phyloP scores from a whole-genome alignment of 2,797 vertebrate genomes.

The Helicolenus hilgendorfi region DNA sequence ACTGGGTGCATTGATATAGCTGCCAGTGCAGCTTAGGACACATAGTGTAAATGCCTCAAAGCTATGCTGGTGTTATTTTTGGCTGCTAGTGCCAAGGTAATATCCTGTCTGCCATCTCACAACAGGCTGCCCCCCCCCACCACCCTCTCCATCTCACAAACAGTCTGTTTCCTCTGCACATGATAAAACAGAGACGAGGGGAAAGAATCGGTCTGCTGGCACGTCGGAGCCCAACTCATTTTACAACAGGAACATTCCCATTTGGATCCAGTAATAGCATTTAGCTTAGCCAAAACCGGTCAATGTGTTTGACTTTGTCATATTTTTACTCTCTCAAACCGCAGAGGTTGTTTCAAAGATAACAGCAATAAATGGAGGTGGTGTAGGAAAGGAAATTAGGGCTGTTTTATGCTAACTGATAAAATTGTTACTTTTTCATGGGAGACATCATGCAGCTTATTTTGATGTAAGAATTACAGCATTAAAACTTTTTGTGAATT shows the following conservation, averaged over 20 bases:
- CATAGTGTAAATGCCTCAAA: slow-evolving; percentile 52
- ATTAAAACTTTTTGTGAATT: background rate
- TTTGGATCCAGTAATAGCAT: slow-evolving; percentile 27
- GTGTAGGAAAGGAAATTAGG: background rate
- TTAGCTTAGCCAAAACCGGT: background rate
- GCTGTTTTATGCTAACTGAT: background rate
- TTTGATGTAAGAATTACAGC: background rate
- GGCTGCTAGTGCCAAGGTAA: slow-evolving; percentile 62
- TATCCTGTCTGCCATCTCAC: slow-evolving; percentile 70
- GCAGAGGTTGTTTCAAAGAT: slow-evolving; percentile 27
- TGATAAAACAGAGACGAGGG: slow-evolving; percentile 20
- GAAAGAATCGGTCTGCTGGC: background rate
- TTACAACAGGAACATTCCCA: slow-evolving; percentile 10
- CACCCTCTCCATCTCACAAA: background rate
- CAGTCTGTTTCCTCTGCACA: slow-evolving; percentile 24
- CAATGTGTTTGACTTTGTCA: background rate
- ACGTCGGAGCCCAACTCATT: background rate
- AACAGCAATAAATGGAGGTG: background rate
- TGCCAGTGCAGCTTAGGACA: slow-evolving; percentile 47
- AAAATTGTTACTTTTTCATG: background rate
- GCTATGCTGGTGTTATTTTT: slow-evolving; percentile 64
- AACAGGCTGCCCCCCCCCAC: background rate
- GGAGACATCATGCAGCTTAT: background rate
- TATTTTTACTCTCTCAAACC: background rate
- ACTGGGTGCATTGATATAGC: slow-evolving; percentile 41